phyloP scores from a whole-genome alignment of 2,888 invertebrate species.

The Ditula angustiorana region DNA sequence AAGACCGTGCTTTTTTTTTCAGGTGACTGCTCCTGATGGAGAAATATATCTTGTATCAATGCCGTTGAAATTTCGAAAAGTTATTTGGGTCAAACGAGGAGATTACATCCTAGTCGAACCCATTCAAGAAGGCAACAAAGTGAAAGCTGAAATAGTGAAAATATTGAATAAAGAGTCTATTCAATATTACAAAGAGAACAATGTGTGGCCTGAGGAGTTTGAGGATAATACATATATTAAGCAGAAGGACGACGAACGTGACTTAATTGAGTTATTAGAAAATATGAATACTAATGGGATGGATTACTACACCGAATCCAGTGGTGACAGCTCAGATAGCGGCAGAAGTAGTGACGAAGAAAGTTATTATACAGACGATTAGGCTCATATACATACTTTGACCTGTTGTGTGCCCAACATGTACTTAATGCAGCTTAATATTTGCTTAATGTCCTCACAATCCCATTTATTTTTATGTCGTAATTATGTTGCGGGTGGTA shows the following conservation, averaged over 20 bases:
- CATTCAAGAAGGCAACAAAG: constrained; percentile 97
- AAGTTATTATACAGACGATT: no score
- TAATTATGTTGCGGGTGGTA: no score
- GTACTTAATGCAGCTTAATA: no score
- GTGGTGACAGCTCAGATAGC: constrained; percentile 50
- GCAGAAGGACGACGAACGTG: constrained; percentile 62
- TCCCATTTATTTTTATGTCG: no score
- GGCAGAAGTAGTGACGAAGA: constrained; percentile 50
- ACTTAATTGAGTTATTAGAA: constrained; percentile 74
- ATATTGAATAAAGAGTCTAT: constrained; percentile 89
- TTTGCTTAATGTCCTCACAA: no score
- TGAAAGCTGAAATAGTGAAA: constrained; percentile 95
- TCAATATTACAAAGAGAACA: constrained; percentile 87
- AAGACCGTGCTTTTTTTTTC: constrained; percentile 47
- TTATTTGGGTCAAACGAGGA: constrained; percentile 97
- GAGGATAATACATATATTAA: constrained; percentile 59
- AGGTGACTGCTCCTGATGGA: constrained; percentile 86
- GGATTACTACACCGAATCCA: constrained; percentile 56
- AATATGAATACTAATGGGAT: constrained; percentile 85
- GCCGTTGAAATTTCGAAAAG: constrained; percentile 97
- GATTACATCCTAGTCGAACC: constrained; percentile 95
- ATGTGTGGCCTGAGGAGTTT: constrained; percentile 77
- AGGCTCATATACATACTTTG: no score
- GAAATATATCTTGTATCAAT: constrained; percentile 94
- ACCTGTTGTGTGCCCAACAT: no score